Base-by-base conservation (phyloP, 2,888 invertebrate genomes). In the Periphyllus acericola region DNA sequence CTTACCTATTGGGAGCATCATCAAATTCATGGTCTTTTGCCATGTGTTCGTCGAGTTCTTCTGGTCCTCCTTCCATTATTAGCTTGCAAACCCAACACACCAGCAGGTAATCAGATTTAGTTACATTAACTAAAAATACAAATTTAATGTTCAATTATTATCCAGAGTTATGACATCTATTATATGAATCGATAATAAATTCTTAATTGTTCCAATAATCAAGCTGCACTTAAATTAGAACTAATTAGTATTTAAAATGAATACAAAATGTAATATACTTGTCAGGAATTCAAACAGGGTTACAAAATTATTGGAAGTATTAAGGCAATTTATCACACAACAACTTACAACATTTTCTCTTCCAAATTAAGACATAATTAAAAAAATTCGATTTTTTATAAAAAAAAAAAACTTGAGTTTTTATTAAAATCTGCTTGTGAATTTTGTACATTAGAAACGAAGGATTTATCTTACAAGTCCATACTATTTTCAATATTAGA, bases 21-120 rank as follows among this genome's bases (percentile, higher is more conserved):
- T 87, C 87, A 75, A 87, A 87, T 74, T 87, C 81, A 32, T 87
- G 87, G 32, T 87, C 87, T 87, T 81, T 87, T 74, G 80, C 81
- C 74, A 87, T 81, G 46, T 87, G 87, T 29, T 87, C 87, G 36
- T 87, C 87, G 72, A 87, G 87, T 81, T 81, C 87, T 74, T 87
- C 87, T 87, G 81, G 40, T 74, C 87, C 87, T 60, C 81, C 87
- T 75, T 87, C 87, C 29, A 90, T 88, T 75, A 90, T 90, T 75
- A 90, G 90, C 79, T 90, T 90, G 81, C 90, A 90, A 71, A 89
- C 89, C 87, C 89, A 90, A 87, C 90, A 90, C 72, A 90, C 89
- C 17, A 90, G 89, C 14, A 90, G 80, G 68, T 89, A 78, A 83
- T 89, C 88, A 68, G 89, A 76, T 78, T 89, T 87, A 40, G 66